A percentile compares a stretch with the other conserved stretches of the same genome.
These are phyloP conservation scores for Noctua janthina DNA, from an alignment of 2,888 invertebrate species.

Conservation along the genomic window DNA sequence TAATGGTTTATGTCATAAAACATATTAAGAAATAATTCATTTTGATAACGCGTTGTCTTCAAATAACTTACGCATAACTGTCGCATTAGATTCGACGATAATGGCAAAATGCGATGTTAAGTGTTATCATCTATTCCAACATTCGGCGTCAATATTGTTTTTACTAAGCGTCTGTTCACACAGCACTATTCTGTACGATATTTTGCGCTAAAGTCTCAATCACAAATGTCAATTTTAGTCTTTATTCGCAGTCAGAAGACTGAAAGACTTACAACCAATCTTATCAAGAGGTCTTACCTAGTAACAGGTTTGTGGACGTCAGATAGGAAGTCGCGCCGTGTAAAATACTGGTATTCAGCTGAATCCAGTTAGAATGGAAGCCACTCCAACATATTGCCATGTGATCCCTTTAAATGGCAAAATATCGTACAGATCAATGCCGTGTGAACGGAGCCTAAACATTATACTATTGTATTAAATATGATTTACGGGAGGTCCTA, in stretches of 20 bases:
- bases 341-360: slow-evolving; percentile 1
- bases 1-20: slow-evolving; percentile 1
- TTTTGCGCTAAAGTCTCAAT: background rate
- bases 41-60: slow-evolving; percentile 11
- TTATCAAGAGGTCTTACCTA: background rate
- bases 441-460: background rate
- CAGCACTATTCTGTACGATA: background rate
- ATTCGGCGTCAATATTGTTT: slow-evolving; percentile 11
- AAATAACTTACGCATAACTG: slow-evolving; percentile 28
- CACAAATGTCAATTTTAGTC: background rate
- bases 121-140: slow-evolving; percentile 32
- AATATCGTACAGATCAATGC: background rate
- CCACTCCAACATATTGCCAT: background rate
- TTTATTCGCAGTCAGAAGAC: background rate
- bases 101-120: slow-evolving; percentile 5
- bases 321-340: background rate
- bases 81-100: slow-evolving; percentile 31
- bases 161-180: background rate
- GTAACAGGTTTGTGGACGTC: background rate
- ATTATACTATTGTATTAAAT: background rate
- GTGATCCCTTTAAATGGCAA: background rate
- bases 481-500: slow-evolving; percentile 33
- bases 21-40: background rate
- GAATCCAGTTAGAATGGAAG: background rate
- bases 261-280: background rate